A percentile compares a stretch with the other conserved stretches of the same genome.
Conservation (phyloP, 2,797 vertebrate genomes). For the Ambastaia sidthimunki region DNA sequence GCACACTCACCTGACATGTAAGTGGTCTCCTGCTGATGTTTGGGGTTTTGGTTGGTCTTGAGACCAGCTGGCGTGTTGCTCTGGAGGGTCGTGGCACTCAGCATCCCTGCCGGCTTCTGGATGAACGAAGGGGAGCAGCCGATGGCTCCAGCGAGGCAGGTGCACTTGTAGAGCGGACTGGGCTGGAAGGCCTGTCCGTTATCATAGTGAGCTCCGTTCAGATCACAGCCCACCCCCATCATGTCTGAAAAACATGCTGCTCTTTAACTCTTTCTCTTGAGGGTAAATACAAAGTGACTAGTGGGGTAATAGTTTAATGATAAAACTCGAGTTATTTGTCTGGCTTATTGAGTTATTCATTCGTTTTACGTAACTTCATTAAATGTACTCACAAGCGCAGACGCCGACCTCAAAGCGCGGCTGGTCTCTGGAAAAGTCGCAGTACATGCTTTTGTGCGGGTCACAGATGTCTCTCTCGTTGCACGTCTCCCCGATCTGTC, state of each 20-base stretch:
- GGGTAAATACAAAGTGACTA: background rate
- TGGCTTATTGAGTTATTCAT: background rate
- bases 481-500: conserved; percentile 84
- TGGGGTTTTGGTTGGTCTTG: conserved; percentile 63
- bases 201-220: conserved; percentile 86
- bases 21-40: conserved; percentile 78
- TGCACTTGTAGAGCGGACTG: conserved; percentile 87
- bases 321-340: background rate
- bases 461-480: conserved; percentile 92
- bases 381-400: conserved; percentile 88
- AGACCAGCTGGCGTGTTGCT: conserved; percentile 71
- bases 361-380: background rate
- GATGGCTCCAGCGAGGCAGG: conserved; percentile 90
- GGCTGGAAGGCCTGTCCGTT: conserved; percentile 92
- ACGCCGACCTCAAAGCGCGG: conserved; percentile 88
- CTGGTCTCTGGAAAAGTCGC: conserved; percentile 88
- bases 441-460: conserved; percentile 95
- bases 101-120: conserved; percentile 75
- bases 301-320: too few relatives aligned
- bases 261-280: background rate
- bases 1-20: conserved; percentile 88
- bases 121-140: conserved; percentile 89
- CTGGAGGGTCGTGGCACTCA: conserved; percentile 68
- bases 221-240: conserved; percentile 91
- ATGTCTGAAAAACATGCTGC: conserved; percentile 77